These are phyloP conservation scores for Meiosimyza decipiens DNA, from an alignment of 2,888 invertebrate species.

Conservation along the genomic window DNA sequence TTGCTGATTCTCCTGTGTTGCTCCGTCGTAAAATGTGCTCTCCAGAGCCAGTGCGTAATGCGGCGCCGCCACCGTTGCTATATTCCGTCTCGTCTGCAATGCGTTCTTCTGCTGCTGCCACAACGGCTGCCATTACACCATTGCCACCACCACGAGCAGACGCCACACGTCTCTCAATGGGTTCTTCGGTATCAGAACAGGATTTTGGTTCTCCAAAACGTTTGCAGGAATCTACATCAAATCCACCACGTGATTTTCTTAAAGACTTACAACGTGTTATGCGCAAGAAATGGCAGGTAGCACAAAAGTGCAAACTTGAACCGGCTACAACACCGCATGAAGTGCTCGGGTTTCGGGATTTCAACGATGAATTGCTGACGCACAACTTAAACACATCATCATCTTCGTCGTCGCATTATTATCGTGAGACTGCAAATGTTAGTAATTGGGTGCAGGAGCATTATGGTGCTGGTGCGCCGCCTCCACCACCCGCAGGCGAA, in stretches of 20 bases:
- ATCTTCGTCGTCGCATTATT: slow-evolving; percentile 61
- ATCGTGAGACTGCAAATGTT: slow-evolving; percentile 76
- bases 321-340: slow-evolving; percentile 90
- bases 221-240: slow-evolving; percentile 76
- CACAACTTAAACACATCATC: slow-evolving; percentile 59
- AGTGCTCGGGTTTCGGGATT: slow-evolving; percentile 89
- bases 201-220: slow-evolving; percentile 80
- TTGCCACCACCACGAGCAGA: slow-evolving; percentile 82
- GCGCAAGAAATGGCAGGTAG: slow-evolving; percentile 93
- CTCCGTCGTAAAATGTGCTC: slow-evolving; percentile 67
- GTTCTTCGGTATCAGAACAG: slow-evolving; percentile 53
- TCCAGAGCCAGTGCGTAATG: slow-evolving; percentile 60
- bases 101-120: slow-evolving; percentile 38
- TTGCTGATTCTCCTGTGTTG: slow-evolving; percentile 66
- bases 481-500: slow-evolving; percentile 53
- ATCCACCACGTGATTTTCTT: slow-evolving; percentile 84
- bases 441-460: slow-evolving; percentile 92
- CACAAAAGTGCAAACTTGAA: slow-evolving; percentile 90
- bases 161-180: slow-evolving; percentile 77
- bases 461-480: slow-evolving; percentile 71
- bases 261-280: slow-evolving; percentile 91
- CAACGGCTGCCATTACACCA: slow-evolving; percentile 64
- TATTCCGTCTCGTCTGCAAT: slow-evolving; percentile 48
- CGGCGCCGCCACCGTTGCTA: slow-evolving; percentile 37
- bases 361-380: slow-evolving; percentile 69